These are phyloP conservation scores for Pongo pygmaeus DNA, from an alignment of 2,113 vertebrate genomes.

Conservation along the genomic window DNA sequence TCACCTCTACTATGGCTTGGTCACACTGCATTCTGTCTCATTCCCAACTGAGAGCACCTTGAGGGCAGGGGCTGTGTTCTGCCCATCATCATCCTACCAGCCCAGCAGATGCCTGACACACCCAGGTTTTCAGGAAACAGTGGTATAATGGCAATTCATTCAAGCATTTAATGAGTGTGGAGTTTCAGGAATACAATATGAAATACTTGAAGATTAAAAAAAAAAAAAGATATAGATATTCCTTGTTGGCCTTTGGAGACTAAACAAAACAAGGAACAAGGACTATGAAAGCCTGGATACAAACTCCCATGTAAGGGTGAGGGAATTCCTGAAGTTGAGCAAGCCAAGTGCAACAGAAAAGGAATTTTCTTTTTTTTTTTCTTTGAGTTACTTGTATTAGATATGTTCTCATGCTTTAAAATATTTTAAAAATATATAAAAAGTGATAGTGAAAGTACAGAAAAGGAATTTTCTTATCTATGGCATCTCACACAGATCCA, in stretches of 20 bases:
- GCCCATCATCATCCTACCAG: not conserved
- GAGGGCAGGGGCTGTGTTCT: not conserved
- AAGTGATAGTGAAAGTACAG: not conserved
- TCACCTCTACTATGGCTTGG: not conserved
- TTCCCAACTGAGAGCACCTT: not conserved
- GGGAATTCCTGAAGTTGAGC: not conserved
- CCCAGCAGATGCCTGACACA: not conserved
- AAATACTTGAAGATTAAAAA: not conserved
- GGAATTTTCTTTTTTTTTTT: slow-evolving; percentile 37
- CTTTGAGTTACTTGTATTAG: too few species aligned
- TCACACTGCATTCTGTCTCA: not conserved
- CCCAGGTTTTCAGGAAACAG: not conserved
- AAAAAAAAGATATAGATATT: not conserved
- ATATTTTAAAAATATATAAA: too few species aligned
- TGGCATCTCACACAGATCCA: not conserved
- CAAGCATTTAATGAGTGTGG: not conserved
- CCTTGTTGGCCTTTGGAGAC: not conserved
- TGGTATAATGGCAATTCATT: not conserved
- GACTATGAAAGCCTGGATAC: not conserved
- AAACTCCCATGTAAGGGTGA: not conserved
- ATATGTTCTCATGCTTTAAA: too few species aligned
- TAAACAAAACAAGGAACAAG: slow-evolving; percentile 19
- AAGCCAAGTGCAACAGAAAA: slow-evolving; percentile 44
- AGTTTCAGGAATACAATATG: slow-evolving; percentile 41
- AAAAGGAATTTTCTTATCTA: slow-evolving; percentile 45